Evolutionary conservation across 2,797 vertebrate genomes (phyloP), one percentile per base, ranked within the genome.

Genomic region (Oreochromis mossambicus): DNA sequence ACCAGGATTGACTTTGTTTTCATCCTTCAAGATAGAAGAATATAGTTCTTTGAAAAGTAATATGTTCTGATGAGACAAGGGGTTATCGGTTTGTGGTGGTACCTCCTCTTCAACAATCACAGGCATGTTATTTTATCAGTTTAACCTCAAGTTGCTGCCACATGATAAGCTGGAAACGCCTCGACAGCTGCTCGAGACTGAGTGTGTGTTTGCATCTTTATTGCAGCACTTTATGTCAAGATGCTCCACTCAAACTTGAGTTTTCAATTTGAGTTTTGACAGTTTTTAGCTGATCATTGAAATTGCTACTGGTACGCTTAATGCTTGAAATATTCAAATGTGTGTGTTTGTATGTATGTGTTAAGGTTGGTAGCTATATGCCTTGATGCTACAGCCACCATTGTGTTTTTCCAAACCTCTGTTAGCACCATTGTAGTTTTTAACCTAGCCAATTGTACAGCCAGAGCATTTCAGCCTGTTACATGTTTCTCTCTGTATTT

Each of bases 181-280:
- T 56, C 75, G 7, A 52, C 52, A 52, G 15, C 55, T 77, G 58
- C 46, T 51, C 55, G 11, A 75, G 76, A 87, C 29, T 2, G 8
- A 78, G 52, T 11, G 3, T 12, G 8, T 43, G 11, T 81, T 83
- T 85, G 81, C 24, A 8, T 82, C 19, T 77, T 79, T 81, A 55
- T 73, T 86, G 76, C 58, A 77, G 61, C 51, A 54, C 83, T 83
- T 82, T 36, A 85, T 7, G 8, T 87, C 85, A 63, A 77, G 77
- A 80, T 79, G 51, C 77, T 88, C 66, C 15, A 52, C 78, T 84
- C 61, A 76, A 41, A 83, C 51, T 26, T 50, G 7, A 78, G 54
- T 70, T 77, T 88, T 87, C 29, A 8, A 76, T 81, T 87, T 79
- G 8, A 78, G 24, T 48, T 84, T 51, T 80, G 52, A 66, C 56